Evolutionary conservation across 2,113 vertebrate species (phyloP).

Genomic region (Varanus komodoensis): DNA sequence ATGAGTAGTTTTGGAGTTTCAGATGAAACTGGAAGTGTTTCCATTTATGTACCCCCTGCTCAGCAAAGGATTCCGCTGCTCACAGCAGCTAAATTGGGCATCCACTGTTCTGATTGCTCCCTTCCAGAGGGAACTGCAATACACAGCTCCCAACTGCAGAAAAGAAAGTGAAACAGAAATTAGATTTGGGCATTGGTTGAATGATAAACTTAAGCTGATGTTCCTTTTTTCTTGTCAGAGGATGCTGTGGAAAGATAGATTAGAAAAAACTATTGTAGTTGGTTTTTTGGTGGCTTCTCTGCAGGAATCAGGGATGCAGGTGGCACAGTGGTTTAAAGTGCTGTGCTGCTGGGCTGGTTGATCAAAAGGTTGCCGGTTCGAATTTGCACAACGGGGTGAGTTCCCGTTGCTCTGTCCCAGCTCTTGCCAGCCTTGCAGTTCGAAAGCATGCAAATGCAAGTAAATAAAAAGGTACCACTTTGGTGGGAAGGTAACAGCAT

Average conservation of each 20-base stretch:
- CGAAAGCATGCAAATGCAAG: too few relatives aligned
- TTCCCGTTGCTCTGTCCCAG: too few relatives aligned
- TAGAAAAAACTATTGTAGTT: not conserved
- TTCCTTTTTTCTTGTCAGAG: not conserved
- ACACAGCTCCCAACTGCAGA: not conserved
- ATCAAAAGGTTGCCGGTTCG: too few relatives aligned
- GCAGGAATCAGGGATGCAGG: too few relatives aligned
- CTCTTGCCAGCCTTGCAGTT: too few relatives aligned
- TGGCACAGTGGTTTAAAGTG: too few relatives aligned
- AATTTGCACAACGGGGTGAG: too few relatives aligned
- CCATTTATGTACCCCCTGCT: not conserved
- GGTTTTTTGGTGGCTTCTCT: not conserved
- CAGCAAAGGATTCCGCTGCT: not conserved
- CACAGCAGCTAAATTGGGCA: too few relatives aligned
- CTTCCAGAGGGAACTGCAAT: not conserved
- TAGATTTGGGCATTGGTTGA: not conserved
- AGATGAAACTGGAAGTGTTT: not conserved
- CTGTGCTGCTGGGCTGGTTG: too few relatives aligned
- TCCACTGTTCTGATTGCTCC: constrained; percentile 3
- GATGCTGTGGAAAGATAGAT: not conserved
- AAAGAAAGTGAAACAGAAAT: not conserved
- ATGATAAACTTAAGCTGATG: not conserved
- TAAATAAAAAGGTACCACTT: too few relatives aligned
- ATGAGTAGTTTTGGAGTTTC: not conserved
- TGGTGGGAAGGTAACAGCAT: too few relatives aligned